Conservation (phyloP, 1,140 invertebrate species). For the Onthophagus taurus region DNA sequence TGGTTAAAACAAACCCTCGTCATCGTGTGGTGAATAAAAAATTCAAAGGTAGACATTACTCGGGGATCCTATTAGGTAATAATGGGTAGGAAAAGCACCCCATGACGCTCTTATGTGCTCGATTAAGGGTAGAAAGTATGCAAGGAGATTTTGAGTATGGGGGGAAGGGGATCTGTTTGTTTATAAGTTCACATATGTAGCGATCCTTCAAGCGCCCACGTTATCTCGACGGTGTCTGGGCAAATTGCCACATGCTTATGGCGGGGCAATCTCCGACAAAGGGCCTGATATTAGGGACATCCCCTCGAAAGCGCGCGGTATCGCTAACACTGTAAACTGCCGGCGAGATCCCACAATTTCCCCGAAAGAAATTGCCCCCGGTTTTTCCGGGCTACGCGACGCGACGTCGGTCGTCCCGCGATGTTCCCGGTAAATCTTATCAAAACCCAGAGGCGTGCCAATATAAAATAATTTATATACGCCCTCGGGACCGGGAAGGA, state of each 20-base stretch:
- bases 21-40: neutral
- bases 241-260: conserved; percentile 12
- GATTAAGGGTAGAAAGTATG: conserved; percentile 9
- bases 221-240: conserved; percentile 6
- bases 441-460: too few species aligned
- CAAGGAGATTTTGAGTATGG: too few species aligned
- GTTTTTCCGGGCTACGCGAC: too few species aligned
- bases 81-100: conserved; percentile 2
- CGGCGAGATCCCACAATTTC: too few species aligned
- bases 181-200: conserved; percentile 13
- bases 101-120: neutral
- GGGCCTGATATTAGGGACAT: neutral
- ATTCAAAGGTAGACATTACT: neutral
- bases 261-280: neutral
- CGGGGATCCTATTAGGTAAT: neutral
- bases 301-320: too few species aligned
- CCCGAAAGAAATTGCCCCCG: too few species aligned
- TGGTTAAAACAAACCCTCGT: neutral
- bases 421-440: too few species aligned
- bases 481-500: too few species aligned
- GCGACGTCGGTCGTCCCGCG: too few species aligned
- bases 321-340: too few species aligned
- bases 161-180: conserved; percentile 3
- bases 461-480: too few species aligned
- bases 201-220: conserved; percentile 1